A percentile compares a stretch with the other conserved stretches of the same genome.
Evolutionary conservation across 2,113 vertebrate genomes (phyloP).

Genomic region (Dissostichus mawsoni): DNA sequence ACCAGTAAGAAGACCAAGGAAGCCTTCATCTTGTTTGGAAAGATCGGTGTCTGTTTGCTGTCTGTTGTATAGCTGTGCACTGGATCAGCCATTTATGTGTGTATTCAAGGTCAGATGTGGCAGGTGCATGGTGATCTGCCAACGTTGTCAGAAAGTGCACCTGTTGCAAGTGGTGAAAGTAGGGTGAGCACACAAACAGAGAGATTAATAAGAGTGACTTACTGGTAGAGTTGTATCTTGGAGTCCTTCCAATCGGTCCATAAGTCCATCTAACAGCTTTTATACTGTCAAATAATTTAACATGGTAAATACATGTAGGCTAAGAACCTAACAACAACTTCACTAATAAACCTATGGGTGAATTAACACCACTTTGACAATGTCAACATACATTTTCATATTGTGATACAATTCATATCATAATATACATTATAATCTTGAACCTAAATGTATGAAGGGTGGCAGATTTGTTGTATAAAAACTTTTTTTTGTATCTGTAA

Average conservation of each 20-base stretch:
- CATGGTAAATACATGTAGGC: no score
- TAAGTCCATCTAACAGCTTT: no score
- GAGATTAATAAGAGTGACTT: background rate
- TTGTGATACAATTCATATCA: background rate
- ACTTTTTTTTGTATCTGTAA: no score
- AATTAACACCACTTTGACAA: no score
- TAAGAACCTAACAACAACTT: no score
- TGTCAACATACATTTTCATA: no score
- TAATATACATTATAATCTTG: background rate
- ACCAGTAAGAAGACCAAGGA: background rate
- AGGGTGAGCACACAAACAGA: background rate
- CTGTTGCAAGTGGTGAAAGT: constrained; percentile 9
- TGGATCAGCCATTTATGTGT: constrained; percentile 1
- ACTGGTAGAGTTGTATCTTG: background rate
- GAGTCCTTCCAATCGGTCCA: background rate
- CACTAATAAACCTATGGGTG: no score
- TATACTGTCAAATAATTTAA: no score
- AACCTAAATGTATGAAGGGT: background rate
- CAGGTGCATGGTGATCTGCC: constrained; percentile 2
- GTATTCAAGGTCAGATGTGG: constrained; percentile 17
- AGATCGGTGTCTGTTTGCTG: background rate
- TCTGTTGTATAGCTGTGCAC: background rate
- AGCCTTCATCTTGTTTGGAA: constrained; percentile 9
- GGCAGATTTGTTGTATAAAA: background rate
- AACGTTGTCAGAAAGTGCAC: constrained; percentile 43